Percentiles rank a stretch among this genome's conserved stretches.
phyloP scores from a whole-genome alignment of 92 coral and sea anemone genomes.

The Phenganax subtilis region DNA sequence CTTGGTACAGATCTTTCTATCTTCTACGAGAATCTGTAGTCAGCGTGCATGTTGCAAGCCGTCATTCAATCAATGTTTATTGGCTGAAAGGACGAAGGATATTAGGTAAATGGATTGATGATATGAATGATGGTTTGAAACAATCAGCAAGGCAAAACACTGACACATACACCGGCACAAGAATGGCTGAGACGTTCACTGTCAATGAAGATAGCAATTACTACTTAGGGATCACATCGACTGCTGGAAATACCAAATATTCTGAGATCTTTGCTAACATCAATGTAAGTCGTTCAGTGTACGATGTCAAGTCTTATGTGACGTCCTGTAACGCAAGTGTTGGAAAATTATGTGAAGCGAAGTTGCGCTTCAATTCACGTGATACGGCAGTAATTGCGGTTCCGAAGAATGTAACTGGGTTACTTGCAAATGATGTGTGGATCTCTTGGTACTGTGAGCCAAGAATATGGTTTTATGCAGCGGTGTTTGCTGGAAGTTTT shows the following conservation, averaged over 20 bases:
- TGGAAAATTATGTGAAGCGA: slow-evolving; percentile 18
- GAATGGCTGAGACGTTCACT: slow-evolving; percentile 29
- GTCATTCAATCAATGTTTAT: slow-evolving; percentile 34
- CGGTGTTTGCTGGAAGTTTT: slow-evolving; percentile 26
- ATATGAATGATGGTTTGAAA: slow-evolving; percentile 20
- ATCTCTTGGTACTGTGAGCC: slow-evolving; percentile 32
- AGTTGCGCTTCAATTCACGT: slow-evolving; percentile 20
- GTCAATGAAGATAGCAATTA: slow-evolving; percentile 33
- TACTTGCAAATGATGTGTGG: slow-evolving; percentile 16
- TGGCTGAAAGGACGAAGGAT: slow-evolving; percentile 40
- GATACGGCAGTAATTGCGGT: slow-evolving; percentile 26
- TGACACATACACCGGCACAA: slow-evolving; percentile 26
- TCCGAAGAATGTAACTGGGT: neutral
- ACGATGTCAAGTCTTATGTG: neutral
- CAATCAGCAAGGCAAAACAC: neutral
- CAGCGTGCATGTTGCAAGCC: slow-evolving; percentile 21
- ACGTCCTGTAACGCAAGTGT: slow-evolving; percentile 31
- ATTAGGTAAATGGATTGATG: slow-evolving; percentile 22
- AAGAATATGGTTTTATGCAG: slow-evolving; percentile 31
- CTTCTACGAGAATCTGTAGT: slow-evolving; percentile 23
- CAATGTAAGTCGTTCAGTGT: neutral
- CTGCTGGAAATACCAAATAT: slow-evolving; percentile 30
- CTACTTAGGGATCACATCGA: slow-evolving; percentile 34
- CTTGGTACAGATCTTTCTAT: slow-evolving; percentile 37
- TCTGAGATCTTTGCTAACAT: slow-evolving; percentile 21